Evolutionary conservation across 2,113 vertebrate genomes (phyloP).

Genomic region (Tetraodon nigroviridis): DNA sequence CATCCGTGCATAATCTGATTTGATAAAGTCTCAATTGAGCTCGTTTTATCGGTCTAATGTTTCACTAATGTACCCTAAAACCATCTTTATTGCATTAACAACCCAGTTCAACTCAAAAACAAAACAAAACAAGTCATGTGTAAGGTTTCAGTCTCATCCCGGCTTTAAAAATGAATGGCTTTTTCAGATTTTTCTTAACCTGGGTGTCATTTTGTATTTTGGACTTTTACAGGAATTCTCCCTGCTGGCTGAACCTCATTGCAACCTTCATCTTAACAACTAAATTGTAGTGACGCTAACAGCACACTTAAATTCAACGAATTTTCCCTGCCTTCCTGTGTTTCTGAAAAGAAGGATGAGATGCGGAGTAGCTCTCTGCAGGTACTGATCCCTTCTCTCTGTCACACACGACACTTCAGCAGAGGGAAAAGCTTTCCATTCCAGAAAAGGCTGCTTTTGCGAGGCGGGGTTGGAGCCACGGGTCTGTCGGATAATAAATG

Average conservation of each 20-base stretch:
- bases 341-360: too few species aligned
- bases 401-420: background rate
- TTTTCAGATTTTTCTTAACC: background rate
- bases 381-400: background rate
- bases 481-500: constrained; percentile 60
- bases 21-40: constrained; percentile 62
- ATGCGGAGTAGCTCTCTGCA: too few species aligned
- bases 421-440: too few species aligned
- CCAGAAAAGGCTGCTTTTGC: constrained; percentile 10
- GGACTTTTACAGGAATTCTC: too few species aligned
- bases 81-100: constrained; percentile 50
- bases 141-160: constrained; percentile 29
- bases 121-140: constrained; percentile 60
- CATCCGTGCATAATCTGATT: constrained; percentile 65
- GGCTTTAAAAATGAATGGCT: constrained; percentile 17
- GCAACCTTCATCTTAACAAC: too few species aligned
- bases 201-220: background rate
- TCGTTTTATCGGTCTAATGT: constrained; percentile 70
- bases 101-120: too few species aligned
- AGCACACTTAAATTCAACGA: too few species aligned
- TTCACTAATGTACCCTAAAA: constrained; percentile 72
- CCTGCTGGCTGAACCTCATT: too few species aligned
- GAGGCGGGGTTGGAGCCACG: constrained; percentile 9
- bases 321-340: too few species aligned
- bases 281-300: too few species aligned